These are phyloP conservation scores for Parauchenoglanis ngamensis DNA, from an alignment of 2,797 vertebrate genomes.

Conservation along the genomic window DNA sequence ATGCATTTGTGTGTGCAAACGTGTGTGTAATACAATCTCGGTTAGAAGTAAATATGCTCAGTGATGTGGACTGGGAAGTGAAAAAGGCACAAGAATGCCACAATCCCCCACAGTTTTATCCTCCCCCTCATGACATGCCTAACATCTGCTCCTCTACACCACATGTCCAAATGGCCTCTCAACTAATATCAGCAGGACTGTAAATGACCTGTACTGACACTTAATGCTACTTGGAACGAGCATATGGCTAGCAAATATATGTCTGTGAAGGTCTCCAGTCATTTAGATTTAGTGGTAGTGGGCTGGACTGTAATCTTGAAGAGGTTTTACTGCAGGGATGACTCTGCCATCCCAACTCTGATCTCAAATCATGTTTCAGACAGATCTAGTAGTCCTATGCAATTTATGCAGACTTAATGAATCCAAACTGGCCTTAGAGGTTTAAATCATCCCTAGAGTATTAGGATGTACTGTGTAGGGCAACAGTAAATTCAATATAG, in stretches of 20 bases:
- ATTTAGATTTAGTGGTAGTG: background rate
- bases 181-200: background rate
- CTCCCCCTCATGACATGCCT: conserved; percentile 14
- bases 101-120: conserved; percentile 31
- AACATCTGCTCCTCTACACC: conserved; percentile 40
- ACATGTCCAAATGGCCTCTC: background rate
- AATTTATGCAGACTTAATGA: background rate
- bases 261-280: background rate
- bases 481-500: background rate
- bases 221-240: background rate
- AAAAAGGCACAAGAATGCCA: conserved; percentile 31
- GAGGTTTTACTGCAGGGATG: background rate
- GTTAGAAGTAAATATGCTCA: conserved; percentile 23
- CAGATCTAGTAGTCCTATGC: background rate
- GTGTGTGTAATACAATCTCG: conserved; percentile 9
- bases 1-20: conserved; percentile 17
- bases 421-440: background rate
- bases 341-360: background rate
- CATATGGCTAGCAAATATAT: background rate
- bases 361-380: conserved; percentile 11
- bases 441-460: background rate
- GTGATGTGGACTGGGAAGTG: conserved; percentile 34
- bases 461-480: background rate
- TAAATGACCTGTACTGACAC: conserved; percentile 12
- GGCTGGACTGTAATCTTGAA: conserved; percentile 1